Percentiles rank a stretch among this genome's conserved stretches.
phyloP scores from a whole-genome alignment of 1,140 invertebrate species.

The Mizuhopecten yessoensis region DNA sequence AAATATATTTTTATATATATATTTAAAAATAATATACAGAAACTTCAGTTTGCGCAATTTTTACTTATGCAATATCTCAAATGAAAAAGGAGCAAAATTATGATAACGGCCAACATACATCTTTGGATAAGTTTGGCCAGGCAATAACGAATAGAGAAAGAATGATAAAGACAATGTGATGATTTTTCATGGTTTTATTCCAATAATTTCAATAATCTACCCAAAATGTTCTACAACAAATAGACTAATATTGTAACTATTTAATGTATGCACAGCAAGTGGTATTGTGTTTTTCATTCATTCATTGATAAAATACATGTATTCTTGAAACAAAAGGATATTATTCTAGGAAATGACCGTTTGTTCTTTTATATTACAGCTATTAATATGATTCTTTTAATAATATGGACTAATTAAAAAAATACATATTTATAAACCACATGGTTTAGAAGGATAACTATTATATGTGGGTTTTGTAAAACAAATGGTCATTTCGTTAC shows the following conservation, averaged over 20 bases:
- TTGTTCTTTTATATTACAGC: neutral
- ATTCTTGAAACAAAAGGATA: neutral
- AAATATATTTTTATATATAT: too few species aligned
- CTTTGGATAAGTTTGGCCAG: too few species aligned
- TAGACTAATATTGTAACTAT: neutral
- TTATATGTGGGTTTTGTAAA: neutral
- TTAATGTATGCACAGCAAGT: constrained; percentile 30
- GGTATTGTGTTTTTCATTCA: neutral
- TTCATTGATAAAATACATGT: neutral
- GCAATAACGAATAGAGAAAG: too few species aligned
- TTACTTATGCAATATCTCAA: too few species aligned
- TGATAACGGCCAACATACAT: too few species aligned
- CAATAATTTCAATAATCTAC: constrained; percentile 29
- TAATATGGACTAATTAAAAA: too few species aligned
- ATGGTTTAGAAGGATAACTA: neutral
- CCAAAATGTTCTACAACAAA: constrained; percentile 13
- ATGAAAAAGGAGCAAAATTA: too few species aligned
- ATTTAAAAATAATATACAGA: too few species aligned
- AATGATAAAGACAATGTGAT: too few species aligned
- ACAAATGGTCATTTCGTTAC: constrained; percentile 27
- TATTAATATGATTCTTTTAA: too few species aligned
- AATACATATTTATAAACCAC: too few species aligned
- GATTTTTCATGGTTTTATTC: constrained; percentile 14
- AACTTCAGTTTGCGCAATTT: too few species aligned
- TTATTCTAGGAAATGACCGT: neutral